Evolutionary conservation across 2,888 invertebrate species (phyloP), one percentile per base, ranked within the genome.

Genomic region (Ditula angustiorana): DNA sequence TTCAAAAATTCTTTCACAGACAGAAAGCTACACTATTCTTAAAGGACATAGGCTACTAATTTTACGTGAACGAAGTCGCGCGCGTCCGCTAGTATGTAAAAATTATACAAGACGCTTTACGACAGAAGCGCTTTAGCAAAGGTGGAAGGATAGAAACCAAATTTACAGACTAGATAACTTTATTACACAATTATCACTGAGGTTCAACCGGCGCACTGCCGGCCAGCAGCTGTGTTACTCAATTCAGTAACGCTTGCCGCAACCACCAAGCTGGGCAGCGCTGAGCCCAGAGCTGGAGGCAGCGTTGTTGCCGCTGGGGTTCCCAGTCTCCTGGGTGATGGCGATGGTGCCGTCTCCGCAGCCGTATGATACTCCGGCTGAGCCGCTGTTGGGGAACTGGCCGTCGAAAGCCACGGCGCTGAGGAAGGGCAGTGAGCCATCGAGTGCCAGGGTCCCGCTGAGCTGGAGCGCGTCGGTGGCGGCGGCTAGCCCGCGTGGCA

Each of bases 371-470:
- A 75, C 72, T 0, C 67, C 67, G 0, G 74, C 75, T 5, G 65
- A 61, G 0, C 77, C 77, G 11, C 49, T 61, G 2, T 67, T 67
- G 0, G 73, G 69, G 44, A 78, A 47, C 0, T 57, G 23, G 0
- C 77, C 79, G 47, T 76, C 76, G 77, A 13, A 76, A n/a, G n/a
- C n/a, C n/a, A n/a, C 74, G 2, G 76, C 66, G 0, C 71, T 74
- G 1, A 74, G 26, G 67, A 78, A 76, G 0, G 77, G 78, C 49
- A 76, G 50, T 5, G 59, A 44, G 13, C 61, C 61, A 5, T 24
- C 28, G 16, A 56, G 50, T 8, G 13, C 30, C 7, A 59, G 26
- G 1, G 33, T 21, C 3, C 37, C 46, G 16, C 16, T 56, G n/a
- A 61, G 33, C 19, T 58, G 35, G 2, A 35, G 16, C 30, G 46